Evolutionary conservation across 1,140 invertebrate species (phyloP).

Genomic region (Scaptomyza graminum): DNA sequence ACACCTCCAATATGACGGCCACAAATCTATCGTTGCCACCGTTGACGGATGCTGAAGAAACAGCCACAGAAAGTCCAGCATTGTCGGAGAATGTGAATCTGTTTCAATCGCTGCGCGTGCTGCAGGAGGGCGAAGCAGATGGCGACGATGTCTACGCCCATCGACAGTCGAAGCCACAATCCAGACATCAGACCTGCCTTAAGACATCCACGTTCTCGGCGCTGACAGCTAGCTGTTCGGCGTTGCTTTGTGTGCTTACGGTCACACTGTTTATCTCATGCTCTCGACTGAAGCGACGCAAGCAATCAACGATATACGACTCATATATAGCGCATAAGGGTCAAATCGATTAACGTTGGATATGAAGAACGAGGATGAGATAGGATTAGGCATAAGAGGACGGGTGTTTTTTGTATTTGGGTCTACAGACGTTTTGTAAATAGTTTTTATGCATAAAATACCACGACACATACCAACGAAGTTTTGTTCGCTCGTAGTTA

Average conservation of each 20-base stretch:
- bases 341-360: conserved; percentile 74
- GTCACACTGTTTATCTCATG: conserved; percentile 89
- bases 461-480: conserved; percentile 51
- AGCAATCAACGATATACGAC: conserved; percentile 75
- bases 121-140: conserved; percentile 93
- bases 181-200: conserved; percentile 88
- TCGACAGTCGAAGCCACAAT: conserved; percentile 71
- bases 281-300: conserved; percentile 86
- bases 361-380: not conserved
- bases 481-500: conserved; percentile 58
- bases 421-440: conserved; percentile 36
- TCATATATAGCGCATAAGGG: conserved; percentile 82
- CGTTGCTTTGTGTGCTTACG: conserved; percentile 88
- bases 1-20: conserved; percentile 82
- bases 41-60: conserved; percentile 51
- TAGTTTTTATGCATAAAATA: conserved; percentile 38
- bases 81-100: conserved; percentile 94
- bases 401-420: not conserved
- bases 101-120: conserved; percentile 93
- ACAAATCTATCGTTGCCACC: conserved; percentile 59
- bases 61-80: conserved; percentile 43
- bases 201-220: conserved; percentile 90
- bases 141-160: conserved; percentile 84
- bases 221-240: conserved; percentile 88
- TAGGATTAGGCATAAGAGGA: not conserved